Conservation (phyloP, 2,888 invertebrate species). For the Teleogryllus oceanicus region DNA sequence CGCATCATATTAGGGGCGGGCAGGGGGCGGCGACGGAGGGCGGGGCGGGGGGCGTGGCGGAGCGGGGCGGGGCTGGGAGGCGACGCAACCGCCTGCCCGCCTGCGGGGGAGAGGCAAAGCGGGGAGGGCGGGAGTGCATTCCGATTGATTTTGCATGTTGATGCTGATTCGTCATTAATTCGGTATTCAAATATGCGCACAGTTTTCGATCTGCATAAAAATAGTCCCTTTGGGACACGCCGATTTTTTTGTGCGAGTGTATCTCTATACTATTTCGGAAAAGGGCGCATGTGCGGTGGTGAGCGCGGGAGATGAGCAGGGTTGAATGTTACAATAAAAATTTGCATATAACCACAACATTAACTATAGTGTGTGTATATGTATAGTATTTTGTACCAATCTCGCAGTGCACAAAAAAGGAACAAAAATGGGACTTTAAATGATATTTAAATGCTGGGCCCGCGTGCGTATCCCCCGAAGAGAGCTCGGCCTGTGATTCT, state of each 20-base stretch:
- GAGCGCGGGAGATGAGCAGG: neutral
- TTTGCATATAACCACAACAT: conserved; percentile 18
- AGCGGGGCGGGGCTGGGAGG: neutral
- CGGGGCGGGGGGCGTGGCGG: neutral
- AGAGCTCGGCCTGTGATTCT: conserved; percentile 6
- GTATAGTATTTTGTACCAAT: conserved; percentile 18
- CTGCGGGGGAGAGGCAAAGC: neutral
- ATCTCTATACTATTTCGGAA: conserved; percentile 18
- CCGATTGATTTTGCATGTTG: conserved; percentile 27
- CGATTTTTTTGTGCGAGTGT: conserved; percentile 19
- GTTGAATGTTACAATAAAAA: conserved; percentile 18
- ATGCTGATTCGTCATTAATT: conserved; percentile 34
- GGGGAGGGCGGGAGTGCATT: neutral
- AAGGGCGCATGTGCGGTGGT: conserved; percentile 18
- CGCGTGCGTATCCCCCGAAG: conserved; percentile 6
- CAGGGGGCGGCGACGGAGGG: neutral
- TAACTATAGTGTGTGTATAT: conserved; percentile 18
- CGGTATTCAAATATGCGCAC: conserved; percentile 33
- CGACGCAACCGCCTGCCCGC: neutral
- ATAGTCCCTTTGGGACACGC: conserved; percentile 24
- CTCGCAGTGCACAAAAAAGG: neutral
- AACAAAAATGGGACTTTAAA: conserved; percentile 24
- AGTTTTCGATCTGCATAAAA: conserved; percentile 26
- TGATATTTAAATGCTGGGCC: conserved; percentile 24
- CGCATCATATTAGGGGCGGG: neutral